A percentile compares a stretch with the other conserved stretches of the same genome.
These are phyloP conservation scores for Sorex maritimensis DNA, from an alignment of 2,797 vertebrate species.

Conservation along the genomic window DNA sequence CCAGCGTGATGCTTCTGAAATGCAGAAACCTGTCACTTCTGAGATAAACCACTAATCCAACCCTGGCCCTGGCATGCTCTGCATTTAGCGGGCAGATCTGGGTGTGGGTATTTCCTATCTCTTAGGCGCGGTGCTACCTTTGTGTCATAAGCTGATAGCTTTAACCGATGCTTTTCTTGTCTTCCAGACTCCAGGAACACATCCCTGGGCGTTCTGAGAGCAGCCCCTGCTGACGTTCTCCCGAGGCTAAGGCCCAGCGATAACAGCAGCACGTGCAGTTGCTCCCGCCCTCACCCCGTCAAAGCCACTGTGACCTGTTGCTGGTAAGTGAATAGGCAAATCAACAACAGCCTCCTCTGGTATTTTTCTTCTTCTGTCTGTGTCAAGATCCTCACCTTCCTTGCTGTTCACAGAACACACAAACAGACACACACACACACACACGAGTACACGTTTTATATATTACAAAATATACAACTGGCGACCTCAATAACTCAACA, in stretches of 20 bases:
- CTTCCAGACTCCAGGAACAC: conserved; percentile 89
- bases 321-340: conserved; percentile 68
- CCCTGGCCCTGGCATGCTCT: conserved; percentile 86
- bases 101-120: conserved; percentile 87
- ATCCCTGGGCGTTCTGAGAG: conserved; percentile 86
- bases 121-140: conserved; percentile 86
- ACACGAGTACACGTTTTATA: too few relatives aligned
- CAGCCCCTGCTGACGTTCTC: conserved; percentile 86
- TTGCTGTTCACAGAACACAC: not conserved
- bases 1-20: conserved; percentile 87
- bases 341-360: not conserved
- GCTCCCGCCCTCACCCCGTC: conserved; percentile 77
- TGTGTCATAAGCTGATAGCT: conserved; percentile 90
- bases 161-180: conserved; percentile 89
- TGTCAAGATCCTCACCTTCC: conserved; percentile 4
- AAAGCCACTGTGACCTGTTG: conserved; percentile 73
- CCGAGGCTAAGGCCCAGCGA: conserved; percentile 89
- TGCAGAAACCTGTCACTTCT: conserved; percentile 90
- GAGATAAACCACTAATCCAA: conserved; percentile 91
- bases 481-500: not conserved
- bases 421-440: too few relatives aligned
- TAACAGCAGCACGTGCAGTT: conserved; percentile 83
- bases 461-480: too few relatives aligned
- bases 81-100: conserved; percentile 87
- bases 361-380: conserved; percentile 41